These are phyloP conservation scores for Rotaria socialis DNA, from an alignment of 2,888 invertebrate species.

Conservation along the genomic window DNA sequence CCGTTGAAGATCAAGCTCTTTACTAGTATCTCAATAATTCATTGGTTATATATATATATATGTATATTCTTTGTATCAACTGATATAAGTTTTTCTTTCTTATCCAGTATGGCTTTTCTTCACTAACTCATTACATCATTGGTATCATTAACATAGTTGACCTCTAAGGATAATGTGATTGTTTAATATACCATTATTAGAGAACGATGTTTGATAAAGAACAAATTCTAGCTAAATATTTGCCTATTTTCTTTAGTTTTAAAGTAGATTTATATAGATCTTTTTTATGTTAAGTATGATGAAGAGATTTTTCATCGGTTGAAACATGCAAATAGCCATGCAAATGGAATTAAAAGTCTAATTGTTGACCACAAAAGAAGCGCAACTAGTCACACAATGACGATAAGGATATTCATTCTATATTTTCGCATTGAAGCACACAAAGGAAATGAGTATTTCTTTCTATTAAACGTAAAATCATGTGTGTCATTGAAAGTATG, in stretches of 20 bases:
- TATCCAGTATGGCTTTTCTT: neutral
- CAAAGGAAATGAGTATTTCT: neutral
- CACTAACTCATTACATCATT: constrained; percentile 17
- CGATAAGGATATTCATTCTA: neutral
- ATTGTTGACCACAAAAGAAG: neutral
- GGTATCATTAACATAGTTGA: constrained; percentile 26
- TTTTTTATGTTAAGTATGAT: neutral
- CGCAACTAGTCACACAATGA: neutral
- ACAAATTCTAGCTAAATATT: neutral
- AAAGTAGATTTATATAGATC: neutral
- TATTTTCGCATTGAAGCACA: neutral
- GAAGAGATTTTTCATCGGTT: neutral
- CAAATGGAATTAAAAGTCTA: neutral
- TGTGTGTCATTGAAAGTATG: too few species aligned
- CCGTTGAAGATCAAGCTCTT: neutral
- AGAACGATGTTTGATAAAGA: neutral
- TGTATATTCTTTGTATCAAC: neutral
- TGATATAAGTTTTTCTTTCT: neutral
- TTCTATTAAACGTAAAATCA: neutral
- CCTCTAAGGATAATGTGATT: constrained; percentile 1
- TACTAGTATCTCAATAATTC: constrained; percentile 7
- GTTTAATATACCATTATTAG: constrained; percentile 2
- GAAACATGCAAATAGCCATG: neutral
- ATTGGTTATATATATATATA: neutral
- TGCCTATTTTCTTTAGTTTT: neutral